Base-by-base conservation (phyloP, 2,113 vertebrate species). In the Galbula dea region DNA sequence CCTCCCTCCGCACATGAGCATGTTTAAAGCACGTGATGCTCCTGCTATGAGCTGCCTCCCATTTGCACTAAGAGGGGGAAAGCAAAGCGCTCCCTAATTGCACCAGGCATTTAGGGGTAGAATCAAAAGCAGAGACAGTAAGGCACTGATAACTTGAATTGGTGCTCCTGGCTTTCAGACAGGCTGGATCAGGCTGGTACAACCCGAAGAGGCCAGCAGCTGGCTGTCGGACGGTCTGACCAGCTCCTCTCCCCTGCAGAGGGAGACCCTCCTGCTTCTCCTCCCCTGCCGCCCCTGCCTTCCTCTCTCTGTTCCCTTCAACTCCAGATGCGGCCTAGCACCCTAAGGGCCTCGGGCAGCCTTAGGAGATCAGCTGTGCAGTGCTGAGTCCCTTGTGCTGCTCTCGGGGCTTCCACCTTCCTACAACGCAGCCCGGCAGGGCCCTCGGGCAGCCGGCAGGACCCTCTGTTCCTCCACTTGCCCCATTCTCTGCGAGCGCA, bases 321-420 rank as follows among this genome's bases (percentile, higher is more conserved):
- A 12, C 80, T 86, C 80, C 77, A 65, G 0, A 75, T 57, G 92
- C 79, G 57, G 66, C 62, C 51, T 83, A 52, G 90, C 73, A 86
- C 51, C 66, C 83, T 94, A 96, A 93, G 51, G 58, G 92, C 95
- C 94, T n/a, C 30, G 0, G 94, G 96, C 86, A 2, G 19, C n/a
- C 80, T 96, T 95, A 96, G 94, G 92, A 75, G 73, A 81, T 94
- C 30, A 54, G 88, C 85, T 80, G 82, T 80, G 39, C 49, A 4
- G 57, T 4, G 27, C 18, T 16, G 63, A 30, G 37, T 80, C 69
- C 52, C 62, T 22, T 78, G 23, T 5, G n/a, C 57, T 48, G 66
- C 37, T 46, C 66, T 32, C 24, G 2, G 73, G 57, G 37, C 68
- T 83, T 41, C 21, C 32, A 11, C 46, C 43, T 52, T 22, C 18